phyloP scores from a whole-genome alignment of 2,113 vertebrate species.

The Pteruthius melanotis region DNA sequence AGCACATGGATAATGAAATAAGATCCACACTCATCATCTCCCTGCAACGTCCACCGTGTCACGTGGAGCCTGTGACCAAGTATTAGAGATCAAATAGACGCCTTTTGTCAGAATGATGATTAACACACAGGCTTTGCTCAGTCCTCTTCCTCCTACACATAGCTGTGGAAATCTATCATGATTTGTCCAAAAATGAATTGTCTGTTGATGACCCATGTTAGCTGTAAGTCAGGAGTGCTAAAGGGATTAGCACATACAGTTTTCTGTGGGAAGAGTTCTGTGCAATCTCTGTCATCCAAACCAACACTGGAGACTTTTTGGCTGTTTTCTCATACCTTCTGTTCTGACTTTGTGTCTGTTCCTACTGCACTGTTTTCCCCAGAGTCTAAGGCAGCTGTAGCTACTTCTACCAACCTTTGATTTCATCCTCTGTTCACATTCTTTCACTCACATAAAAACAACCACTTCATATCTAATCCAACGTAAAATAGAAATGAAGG shows the following conservation, averaged over 20 bases:
- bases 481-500: neutral
- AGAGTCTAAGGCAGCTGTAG: neutral
- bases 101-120: conserved; percentile 41
- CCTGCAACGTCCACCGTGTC: conserved; percentile 34
- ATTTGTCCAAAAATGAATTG: conserved; percentile 35
- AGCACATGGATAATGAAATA: conserved; percentile 41
- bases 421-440: neutral
- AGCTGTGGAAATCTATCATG: conserved; percentile 8
- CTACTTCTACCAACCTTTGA: neutral
- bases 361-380: neutral
- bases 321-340: conserved; percentile 30
- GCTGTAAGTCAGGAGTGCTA: neutral
- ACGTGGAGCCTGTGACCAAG: neutral
- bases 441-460: neutral
- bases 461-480: neutral
- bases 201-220: conserved; percentile 34
- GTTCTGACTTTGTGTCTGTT: neutral
- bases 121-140: conserved; percentile 25
- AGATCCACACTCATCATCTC: conserved; percentile 32
- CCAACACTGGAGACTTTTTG: neutral
- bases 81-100: conserved; percentile 9
- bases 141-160: conserved; percentile 3
- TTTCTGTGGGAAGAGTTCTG: conserved; percentile 37
- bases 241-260: neutral
- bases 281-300: neutral